Conservation (phyloP, 2,113 vertebrate species). For the Ursus arctos region DNA sequence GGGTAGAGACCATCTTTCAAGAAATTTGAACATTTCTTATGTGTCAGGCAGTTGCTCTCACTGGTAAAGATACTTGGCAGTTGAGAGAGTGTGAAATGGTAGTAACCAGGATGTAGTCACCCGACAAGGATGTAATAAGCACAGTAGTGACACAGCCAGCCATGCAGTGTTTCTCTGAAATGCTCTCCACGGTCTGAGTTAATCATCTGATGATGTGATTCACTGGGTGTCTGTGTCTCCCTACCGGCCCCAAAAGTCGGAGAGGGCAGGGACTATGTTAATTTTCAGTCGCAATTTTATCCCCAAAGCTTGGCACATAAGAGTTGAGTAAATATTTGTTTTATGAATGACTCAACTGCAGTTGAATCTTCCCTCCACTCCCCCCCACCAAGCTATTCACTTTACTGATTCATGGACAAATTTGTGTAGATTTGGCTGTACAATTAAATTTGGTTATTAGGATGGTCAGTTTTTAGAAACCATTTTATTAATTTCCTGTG, state of each 20-base stretch:
- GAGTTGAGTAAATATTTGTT: not conserved
- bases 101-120: too few relatives aligned
- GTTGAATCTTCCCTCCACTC: not conserved
- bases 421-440: not conserved
- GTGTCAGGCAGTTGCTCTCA: not conserved
- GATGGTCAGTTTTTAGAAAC: not conserved
- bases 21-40: not conserved
- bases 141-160: not conserved
- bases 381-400: not conserved
- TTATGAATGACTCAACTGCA: not conserved
- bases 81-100: not conserved
- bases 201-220: not conserved
- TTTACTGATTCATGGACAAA: not conserved
- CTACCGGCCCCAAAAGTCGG: not conserved
- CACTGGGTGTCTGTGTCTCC: not conserved
- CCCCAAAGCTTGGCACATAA: not conserved
- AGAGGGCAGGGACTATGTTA: not conserved
- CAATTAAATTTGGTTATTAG: not conserved
- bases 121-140: not conserved
- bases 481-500: not conserved
- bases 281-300: not conserved
- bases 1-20: not conserved
- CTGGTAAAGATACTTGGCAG: not conserved
- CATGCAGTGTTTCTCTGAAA: not conserved
- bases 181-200: not conserved